Evolutionary conservation across 2,113 vertebrate genomes (phyloP).

Genomic region (Phyllostomus hastatus): DNA sequence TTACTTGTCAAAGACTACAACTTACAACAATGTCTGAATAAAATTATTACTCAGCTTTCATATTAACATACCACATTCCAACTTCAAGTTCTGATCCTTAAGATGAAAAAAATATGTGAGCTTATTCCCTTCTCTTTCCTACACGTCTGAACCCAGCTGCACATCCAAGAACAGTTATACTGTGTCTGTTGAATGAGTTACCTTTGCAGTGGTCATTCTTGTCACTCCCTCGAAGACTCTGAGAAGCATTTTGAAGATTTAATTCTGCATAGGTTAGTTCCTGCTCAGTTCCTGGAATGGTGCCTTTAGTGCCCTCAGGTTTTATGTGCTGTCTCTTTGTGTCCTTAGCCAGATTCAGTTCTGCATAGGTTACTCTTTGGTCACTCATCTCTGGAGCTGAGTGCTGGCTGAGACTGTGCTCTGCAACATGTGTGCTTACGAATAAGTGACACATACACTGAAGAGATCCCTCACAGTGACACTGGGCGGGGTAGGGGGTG

Average conservation of each 20-base stretch:
- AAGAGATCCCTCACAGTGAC: neutral
- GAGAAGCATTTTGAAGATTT: no score
- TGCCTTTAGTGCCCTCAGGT: no score
- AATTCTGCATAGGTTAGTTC: no score
- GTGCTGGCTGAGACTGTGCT: neutral
- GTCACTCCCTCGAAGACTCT: no score
- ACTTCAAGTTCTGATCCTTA: neutral
- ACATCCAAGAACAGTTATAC: neutral
- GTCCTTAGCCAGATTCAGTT: neutral
- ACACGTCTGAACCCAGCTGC: neutral
- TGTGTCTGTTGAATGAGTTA: neutral
- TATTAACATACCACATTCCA: no score
- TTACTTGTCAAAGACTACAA: neutral
- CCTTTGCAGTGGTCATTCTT: neutral
- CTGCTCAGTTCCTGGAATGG: no score
- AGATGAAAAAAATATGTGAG: neutral
- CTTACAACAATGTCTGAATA: neutral
- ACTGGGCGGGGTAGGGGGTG: neutral
- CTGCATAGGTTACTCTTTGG: neutral
- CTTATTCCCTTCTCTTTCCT: neutral
- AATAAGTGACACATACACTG: neutral
- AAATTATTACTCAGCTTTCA: neutral
- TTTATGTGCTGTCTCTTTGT: neutral
- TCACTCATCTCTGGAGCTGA: neutral
- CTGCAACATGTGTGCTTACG: neutral